phyloP scores from a whole-genome alignment of 2,888 invertebrate genomes.

The Uloborus plumipes region DNA sequence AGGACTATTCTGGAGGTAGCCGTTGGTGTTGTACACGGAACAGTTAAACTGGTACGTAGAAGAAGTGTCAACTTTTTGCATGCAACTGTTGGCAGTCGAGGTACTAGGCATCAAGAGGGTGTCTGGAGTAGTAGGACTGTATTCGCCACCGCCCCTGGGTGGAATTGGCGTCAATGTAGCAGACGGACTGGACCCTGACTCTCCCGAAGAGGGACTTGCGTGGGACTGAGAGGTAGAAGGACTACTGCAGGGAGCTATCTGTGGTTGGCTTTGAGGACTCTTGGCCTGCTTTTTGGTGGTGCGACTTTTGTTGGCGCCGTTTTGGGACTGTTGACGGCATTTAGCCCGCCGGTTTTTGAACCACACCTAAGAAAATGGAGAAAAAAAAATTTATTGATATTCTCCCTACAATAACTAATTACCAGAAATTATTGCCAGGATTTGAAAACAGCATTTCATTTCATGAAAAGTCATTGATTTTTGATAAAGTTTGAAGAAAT shows the following conservation, averaged over 20 bases:
- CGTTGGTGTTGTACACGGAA: slow-evolving; percentile 68
- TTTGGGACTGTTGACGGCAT: slow-evolving; percentile 72
- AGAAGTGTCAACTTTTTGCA: slow-evolving; percentile 60
- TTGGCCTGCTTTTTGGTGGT: slow-evolving; percentile 58
- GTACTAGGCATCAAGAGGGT: slow-evolving; percentile 45
- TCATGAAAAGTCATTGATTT: no score
- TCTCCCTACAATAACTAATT: no score
- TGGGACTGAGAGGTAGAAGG: slow-evolving; percentile 68
- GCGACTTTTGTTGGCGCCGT: slow-evolving; percentile 45
- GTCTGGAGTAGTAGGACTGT: slow-evolving; percentile 66
- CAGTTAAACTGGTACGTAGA: slow-evolving; percentile 72
- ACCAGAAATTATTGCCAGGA: no score
- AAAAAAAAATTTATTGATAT: no score
- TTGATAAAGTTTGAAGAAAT: no score
- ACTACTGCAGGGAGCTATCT: slow-evolving; percentile 66
- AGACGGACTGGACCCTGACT: slow-evolving; percentile 59
- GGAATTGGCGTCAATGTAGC: slow-evolving; percentile 16
- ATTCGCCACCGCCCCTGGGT: slow-evolving; percentile 13
- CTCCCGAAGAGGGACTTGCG: slow-evolving; percentile 67
- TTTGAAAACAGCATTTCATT: no score
- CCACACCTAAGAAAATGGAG: slow-evolving; percentile 73
- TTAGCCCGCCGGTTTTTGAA: slow-evolving; percentile 76
- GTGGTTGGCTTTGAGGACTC: slow-evolving; percentile 67
- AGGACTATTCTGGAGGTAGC: slow-evolving; percentile 75
- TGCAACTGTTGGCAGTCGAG: slow-evolving; percentile 58